A percentile compares a stretch with the other conserved stretches of the same genome.
These are phyloP conservation scores for Caenorhabditis wallacei DNA, from an alignment of 2,888 invertebrate genomes.

Conservation along the genomic window DNA sequence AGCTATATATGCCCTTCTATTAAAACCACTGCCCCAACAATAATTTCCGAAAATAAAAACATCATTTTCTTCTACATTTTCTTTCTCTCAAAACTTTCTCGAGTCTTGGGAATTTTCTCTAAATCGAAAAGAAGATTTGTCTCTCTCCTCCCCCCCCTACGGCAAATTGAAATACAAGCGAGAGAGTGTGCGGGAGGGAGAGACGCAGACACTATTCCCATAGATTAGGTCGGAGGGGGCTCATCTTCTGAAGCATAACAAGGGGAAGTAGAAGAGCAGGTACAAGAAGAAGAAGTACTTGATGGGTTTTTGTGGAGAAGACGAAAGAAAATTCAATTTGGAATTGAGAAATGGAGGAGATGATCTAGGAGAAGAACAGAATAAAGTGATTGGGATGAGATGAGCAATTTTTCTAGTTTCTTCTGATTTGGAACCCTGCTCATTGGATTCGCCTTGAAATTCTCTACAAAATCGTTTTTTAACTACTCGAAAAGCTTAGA, in stretches of 20 bases:
- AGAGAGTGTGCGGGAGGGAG: constrained; percentile 4
- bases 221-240: constrained; percentile 48
- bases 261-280: constrained; percentile 26
- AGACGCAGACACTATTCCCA: constrained; percentile 52
- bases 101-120: background rate
- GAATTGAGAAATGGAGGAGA: constrained; percentile 4
- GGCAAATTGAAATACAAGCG: constrained; percentile 39
- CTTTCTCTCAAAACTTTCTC: background rate
- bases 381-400: too few species aligned
- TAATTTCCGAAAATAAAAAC: constrained; percentile 7
- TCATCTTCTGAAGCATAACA: constrained; percentile 24
- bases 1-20: background rate
- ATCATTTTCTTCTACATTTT: background rate
- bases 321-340: constrained; percentile 17
- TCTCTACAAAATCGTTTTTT: too few species aligned
- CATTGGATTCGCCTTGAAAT: too few species aligned
- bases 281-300: constrained; percentile 39
- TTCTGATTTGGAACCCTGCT: too few species aligned
- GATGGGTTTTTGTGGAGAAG: background rate
- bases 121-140: constrained; percentile 61
- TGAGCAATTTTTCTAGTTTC: too few species aligned
- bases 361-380: background rate
- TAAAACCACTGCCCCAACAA: constrained; percentile 33
- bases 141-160: constrained; percentile 43
- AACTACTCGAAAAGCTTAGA: too few species aligned